phyloP scores from a whole-genome alignment of 2,888 invertebrate genomes.

The Lasioglossum leucozonium region DNA sequence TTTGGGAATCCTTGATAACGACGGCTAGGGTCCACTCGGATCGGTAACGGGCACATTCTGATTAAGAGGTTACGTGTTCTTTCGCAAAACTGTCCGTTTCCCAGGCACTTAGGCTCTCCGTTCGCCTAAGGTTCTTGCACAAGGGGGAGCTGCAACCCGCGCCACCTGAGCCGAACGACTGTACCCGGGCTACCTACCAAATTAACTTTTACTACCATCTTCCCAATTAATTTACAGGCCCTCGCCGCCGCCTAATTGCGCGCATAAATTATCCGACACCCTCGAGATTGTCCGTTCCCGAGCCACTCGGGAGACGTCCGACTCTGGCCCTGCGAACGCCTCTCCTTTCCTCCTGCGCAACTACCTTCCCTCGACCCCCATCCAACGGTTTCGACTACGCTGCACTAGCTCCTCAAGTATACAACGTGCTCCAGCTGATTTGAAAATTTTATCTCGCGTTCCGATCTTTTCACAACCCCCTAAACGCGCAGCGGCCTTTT shows the following conservation, averaged over 20 bases:
- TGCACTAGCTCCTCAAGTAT: not conserved
- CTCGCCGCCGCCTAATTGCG: conserved; percentile 79
- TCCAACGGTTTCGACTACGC: not conserved
- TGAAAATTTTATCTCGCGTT: not conserved
- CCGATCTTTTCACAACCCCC: not conserved
- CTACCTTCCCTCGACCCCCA: not conserved
- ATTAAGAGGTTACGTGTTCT: conserved; percentile 44
- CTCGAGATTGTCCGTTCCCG: conserved; percentile 70
- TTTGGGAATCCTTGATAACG: not conserved
- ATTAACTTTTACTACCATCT: conserved; percentile 83
- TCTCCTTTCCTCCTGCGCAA: not conserved
- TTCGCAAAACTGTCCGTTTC: conserved; percentile 38
- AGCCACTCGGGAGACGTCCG: conserved; percentile 57
- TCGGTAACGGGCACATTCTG: conserved; percentile 32
- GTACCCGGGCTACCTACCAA: conserved; percentile 78
- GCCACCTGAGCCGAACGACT: conserved; percentile 82
- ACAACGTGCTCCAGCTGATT: not conserved
- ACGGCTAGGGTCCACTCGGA: not conserved
- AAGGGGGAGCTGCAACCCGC: conserved; percentile 63
- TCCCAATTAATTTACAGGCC: conserved; percentile 82
- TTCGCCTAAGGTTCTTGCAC: not conserved
- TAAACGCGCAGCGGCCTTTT: not conserved
- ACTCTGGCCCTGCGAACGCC: conserved; percentile 14
- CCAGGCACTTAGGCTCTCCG: not conserved
- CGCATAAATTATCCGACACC: conserved; percentile 79